Percentiles rank a stretch among this genome's conserved stretches.
These are phyloP conservation scores for Podilymbus podiceps DNA, from an alignment of 2,113 vertebrate species.

Conservation along the genomic window DNA sequence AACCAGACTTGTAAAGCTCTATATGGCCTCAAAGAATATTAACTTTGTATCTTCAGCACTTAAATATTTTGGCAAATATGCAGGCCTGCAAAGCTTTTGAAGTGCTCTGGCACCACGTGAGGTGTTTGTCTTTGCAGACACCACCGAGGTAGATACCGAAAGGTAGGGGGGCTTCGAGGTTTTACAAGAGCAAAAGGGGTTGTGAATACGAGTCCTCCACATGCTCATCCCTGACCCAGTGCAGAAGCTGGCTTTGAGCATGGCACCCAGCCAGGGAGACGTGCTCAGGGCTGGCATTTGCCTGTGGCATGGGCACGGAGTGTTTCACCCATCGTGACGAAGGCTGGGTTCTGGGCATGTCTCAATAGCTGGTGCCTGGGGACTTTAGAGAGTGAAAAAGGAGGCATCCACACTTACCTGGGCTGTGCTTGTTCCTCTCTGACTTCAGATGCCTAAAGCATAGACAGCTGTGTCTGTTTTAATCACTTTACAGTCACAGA, in stretches of 20 bases:
- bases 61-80: not conserved
- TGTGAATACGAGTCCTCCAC: accelerated
- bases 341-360: not conserved
- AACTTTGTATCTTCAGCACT: not conserved
- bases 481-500: not conserved
- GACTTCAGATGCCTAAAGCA: not conserved
- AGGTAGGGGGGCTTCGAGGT: not conserved
- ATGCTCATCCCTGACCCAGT: not conserved
- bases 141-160: accelerated
- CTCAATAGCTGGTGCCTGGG: not conserved
- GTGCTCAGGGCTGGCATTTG: not conserved
- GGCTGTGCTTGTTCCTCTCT: not conserved
- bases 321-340: accelerated
- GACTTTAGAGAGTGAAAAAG: accelerated
- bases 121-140: accelerated
- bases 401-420: not conserved
- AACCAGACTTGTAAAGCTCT: not conserved
- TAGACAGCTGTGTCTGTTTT: not conserved
- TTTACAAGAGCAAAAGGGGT: not conserved
- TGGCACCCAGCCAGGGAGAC: accelerated
- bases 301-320: accelerated
- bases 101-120: not conserved
- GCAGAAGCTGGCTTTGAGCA: not conserved
- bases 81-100: not conserved
- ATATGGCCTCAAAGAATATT: not conserved